Evolutionary conservation across 2,113 vertebrate genomes (phyloP).

Genomic region (Columbina picui): DNA sequence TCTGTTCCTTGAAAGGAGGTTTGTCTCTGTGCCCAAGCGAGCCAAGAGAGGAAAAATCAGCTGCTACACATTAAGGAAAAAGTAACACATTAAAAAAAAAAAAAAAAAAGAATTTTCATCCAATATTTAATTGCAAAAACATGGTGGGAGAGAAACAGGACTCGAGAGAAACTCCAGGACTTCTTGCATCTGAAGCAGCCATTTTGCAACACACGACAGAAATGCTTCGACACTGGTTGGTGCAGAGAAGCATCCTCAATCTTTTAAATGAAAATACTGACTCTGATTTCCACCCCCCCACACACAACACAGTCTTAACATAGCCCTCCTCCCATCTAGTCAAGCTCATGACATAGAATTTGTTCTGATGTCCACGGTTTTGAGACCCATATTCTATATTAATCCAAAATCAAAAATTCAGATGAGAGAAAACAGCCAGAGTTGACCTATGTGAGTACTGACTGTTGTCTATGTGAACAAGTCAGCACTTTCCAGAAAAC

Average conservation of each 20-base stretch:
- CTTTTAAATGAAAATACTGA: neutral
- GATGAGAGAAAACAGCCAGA: neutral
- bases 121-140: constrained; percentile 61
- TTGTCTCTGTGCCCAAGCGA: constrained; percentile 36
- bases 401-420: neutral
- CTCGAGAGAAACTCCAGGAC: neutral
- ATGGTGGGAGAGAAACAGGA: constrained; percentile 14
- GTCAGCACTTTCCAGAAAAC: neutral
- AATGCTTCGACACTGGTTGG: neutral
- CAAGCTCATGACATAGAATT: neutral
- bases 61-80: constrained; percentile 59
- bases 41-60: constrained; percentile 38
- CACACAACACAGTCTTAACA: neutral
- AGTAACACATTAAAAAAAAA: constrained; percentile 26
- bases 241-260: neutral
- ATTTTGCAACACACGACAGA: neutral
- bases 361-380: neutral
- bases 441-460: neutral
- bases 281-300: too few relatives aligned
- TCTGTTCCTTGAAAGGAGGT: constrained; percentile 46
- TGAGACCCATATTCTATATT: neutral
- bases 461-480: neutral
- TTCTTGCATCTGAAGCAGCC: neutral
- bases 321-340: neutral
- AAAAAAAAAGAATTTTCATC: constrained; percentile 12